Conservation (phyloP, 2,888 invertebrate species). For the Pristionchus entomophagus region DNA sequence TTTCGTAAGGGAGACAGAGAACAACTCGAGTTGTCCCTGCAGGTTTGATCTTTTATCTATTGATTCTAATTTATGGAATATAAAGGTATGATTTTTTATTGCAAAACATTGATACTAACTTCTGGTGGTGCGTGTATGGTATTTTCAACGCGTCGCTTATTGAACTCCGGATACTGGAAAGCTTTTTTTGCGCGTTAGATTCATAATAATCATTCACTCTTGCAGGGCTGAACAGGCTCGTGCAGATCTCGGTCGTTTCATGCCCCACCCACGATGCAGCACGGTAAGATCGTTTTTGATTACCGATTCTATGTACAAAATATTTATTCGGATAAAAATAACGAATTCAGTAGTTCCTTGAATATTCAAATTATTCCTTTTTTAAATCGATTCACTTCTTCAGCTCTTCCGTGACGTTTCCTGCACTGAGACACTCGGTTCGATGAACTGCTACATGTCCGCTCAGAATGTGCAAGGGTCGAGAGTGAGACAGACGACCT, state of each 20-base stretch:
- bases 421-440: slow-evolving; percentile 90
- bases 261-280: slow-evolving; percentile 80
- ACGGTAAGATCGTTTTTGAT: slow-evolving; percentile 47
- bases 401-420: slow-evolving; percentile 70
- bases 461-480: slow-evolving; percentile 72
- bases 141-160: too few species aligned
- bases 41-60: slow-evolving; percentile 75
- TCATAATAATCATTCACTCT: background rate
- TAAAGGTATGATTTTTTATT: background rate
- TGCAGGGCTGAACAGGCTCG: slow-evolving; percentile 86
- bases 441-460: slow-evolving; percentile 85
- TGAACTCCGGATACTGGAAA: too few species aligned
- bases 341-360: background rate
- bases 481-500: slow-evolving; percentile 45
- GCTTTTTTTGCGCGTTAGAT: background rate
- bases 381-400: background rate
- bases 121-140: too few species aligned
- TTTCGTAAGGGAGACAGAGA: slow-evolving; percentile 71
- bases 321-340: background rate
- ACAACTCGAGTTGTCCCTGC: slow-evolving; percentile 82
- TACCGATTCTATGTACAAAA: too few species aligned
- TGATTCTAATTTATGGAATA: background rate
- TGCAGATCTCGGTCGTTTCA: slow-evolving; percentile 91
- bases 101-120: too few species aligned
- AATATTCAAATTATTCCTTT: background rate